Evolutionary conservation across 2,797 vertebrate species (phyloP), one percentile per base, ranked within the genome.

Genomic region (Notolabrus celidotus): DNA sequence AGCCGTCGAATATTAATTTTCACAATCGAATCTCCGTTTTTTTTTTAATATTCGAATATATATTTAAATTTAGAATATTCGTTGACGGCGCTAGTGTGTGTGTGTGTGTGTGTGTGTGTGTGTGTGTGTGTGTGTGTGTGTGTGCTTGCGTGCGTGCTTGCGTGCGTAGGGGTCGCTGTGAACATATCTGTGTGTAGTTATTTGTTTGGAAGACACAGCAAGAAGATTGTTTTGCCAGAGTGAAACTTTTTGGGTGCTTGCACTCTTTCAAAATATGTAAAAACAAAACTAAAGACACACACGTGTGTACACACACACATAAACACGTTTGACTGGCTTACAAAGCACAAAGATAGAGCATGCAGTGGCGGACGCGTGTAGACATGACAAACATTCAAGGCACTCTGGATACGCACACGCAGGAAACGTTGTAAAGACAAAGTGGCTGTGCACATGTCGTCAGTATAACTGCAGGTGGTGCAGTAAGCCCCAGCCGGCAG

Each of bases 321-420:
- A 51, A 60, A 67, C 49, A 70, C 20, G 6, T 34, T 56, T 20
- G 52, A 46, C 56, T 57, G 43, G 65, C 16, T 67, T 11, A 15
- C 69, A 72, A 2, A 20, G 46, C 49, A 68, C 74, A 83, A 72
- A 78, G 56, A 82, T 61, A 64, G 68, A 56, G 63, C 70, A 72
- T 63, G 65, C 33, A 55, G 58, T 20, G 46, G 67, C 50, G 20
- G 64, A 82, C 51, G 29, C 77, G 57, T 82, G 77, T 23, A 64
- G 75, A 85, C 86, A 90, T 62, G 86, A 84, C 77, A 89, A 88
- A 79, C 82, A 89, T 84, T 56, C 29, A 0, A 52, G 60, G 78
- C 58, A 62, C 75, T 77, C 69, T 45, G 33, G 55, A 64, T 51
- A 77, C 47, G 73, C 64, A 77, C 64, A 60, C 10, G 29, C 62